Evolutionary conservation across 2,113 vertebrate genomes (phyloP).

Genomic region (Motacilla alba): DNA sequence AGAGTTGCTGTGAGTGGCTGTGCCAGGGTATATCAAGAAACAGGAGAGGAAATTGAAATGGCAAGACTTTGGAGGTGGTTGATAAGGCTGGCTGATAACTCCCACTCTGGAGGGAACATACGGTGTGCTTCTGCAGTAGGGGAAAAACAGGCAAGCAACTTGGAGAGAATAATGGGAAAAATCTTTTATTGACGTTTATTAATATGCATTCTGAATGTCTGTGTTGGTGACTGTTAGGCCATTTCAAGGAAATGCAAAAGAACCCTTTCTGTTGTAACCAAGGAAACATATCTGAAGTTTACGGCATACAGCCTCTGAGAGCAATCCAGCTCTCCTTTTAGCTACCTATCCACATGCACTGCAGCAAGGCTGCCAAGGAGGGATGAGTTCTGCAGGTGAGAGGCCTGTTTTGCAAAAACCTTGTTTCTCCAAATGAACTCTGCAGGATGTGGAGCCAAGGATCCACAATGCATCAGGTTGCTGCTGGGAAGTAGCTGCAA

Average conservation of each 20-base stretch:
- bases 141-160: not conserved
- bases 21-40: not conserved
- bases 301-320: not conserved
- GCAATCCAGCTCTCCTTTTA: not conserved
- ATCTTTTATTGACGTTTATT: not conserved
- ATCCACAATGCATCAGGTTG: fast-evolving
- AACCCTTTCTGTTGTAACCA: fast-evolving
- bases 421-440: not conserved
- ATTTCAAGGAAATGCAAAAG: not conserved
- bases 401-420: not conserved
- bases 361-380: not conserved
- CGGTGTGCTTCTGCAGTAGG: not conserved
- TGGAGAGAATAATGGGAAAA: not conserved
- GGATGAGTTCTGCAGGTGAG: not conserved
- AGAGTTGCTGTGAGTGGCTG: not conserved
- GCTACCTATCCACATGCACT: not conserved
- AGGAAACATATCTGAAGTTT: not conserved
- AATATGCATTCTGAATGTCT: not conserved
- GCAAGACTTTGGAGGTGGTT: not conserved
- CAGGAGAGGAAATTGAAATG: slow-evolving; percentile 7
- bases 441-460: fast-evolving
- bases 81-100: not conserved
- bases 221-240: not conserved
- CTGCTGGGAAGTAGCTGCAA: not conserved
- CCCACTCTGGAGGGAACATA: not conserved